phyloP scores from a whole-genome alignment of 2,797 vertebrate species.

The Chaetophractus vellerosus region DNA sequence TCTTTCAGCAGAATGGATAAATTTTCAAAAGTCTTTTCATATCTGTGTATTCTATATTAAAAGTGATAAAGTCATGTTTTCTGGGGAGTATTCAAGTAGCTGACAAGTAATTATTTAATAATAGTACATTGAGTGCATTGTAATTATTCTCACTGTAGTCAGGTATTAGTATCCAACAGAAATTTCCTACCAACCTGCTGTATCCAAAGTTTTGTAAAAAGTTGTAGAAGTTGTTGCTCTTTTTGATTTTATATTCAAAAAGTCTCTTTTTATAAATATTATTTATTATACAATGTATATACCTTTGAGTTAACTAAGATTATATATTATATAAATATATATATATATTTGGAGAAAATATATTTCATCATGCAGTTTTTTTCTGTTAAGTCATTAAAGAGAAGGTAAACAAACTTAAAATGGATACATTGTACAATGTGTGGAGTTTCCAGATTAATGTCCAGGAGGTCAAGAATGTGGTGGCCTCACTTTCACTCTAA shows the following conservation, averaged over 20 bases:
- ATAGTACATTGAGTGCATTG: constrained; percentile 89
- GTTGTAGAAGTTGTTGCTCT: constrained; percentile 96
- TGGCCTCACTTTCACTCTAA: not conserved
- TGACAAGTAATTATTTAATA: constrained; percentile 89
- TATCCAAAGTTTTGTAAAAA: constrained; percentile 99
- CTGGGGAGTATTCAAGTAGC: constrained; percentile 86
- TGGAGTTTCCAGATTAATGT: constrained; percentile 81
- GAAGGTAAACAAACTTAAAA: constrained; percentile 85
- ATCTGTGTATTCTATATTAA: constrained; percentile 88
- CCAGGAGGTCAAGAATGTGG: constrained; percentile 44
- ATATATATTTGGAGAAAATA: constrained; percentile 99
- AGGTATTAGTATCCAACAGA: constrained; percentile 91
- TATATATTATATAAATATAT: constrained; percentile 99
- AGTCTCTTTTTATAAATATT: constrained; percentile 99
- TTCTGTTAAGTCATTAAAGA: constrained; percentile 90
- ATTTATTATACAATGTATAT: constrained; percentile 99
- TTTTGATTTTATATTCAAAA: constrained; percentile 99
- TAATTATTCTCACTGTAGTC: constrained; percentile 90
- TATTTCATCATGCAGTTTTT: constrained; percentile 90
- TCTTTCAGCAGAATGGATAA: constrained; percentile 78
- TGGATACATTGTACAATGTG: constrained; percentile 78
- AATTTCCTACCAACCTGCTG: constrained; percentile 92
- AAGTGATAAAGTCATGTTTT: constrained; percentile 86
- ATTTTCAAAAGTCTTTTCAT: constrained; percentile 80
- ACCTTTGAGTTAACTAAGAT: constrained; percentile 99